A percentile compares a stretch with the other conserved stretches of the same genome.
These are phyloP conservation scores for Cavia aperea DNA, from an alignment of 2,113 vertebrate species.

Conservation along the genomic window DNA sequence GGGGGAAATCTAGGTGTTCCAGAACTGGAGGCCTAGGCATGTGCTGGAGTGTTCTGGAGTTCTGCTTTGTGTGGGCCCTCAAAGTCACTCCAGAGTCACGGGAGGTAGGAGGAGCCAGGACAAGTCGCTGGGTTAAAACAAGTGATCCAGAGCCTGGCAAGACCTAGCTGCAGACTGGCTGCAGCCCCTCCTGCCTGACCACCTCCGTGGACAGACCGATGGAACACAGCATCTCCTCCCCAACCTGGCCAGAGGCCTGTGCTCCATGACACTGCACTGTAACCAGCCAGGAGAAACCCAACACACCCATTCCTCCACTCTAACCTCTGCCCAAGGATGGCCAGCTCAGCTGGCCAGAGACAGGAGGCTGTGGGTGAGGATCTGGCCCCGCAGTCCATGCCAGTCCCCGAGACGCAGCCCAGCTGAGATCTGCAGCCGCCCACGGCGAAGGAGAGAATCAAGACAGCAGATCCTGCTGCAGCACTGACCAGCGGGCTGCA, in stretches of 20 bases:
- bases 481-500: background rate
- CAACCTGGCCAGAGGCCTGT: background rate
- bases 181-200: too few species aligned
- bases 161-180: background rate
- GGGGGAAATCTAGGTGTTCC: background rate
- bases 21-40: background rate
- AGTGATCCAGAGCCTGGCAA: background rate
- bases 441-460: background rate
- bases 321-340: background rate
- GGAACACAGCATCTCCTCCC: background rate
- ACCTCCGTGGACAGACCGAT: background rate
- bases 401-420: too few species aligned
- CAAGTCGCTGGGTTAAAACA: background rate
- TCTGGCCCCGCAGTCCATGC: fast-evolving
- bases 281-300: background rate
- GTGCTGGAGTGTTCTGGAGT: background rate
- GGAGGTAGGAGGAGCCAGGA: background rate
- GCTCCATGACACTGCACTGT: background rate
- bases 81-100: background rate
- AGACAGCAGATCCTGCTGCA: background rate
- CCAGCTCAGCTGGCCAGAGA: background rate
- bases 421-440: background rate
- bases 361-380: background rate
- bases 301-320: background rate
- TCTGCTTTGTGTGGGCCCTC: background rate